Percentiles rank a stretch among this genome's conserved stretches.
Conservation (phyloP, 2,888 invertebrate genomes). For the Abrostola triplasia region DNA sequence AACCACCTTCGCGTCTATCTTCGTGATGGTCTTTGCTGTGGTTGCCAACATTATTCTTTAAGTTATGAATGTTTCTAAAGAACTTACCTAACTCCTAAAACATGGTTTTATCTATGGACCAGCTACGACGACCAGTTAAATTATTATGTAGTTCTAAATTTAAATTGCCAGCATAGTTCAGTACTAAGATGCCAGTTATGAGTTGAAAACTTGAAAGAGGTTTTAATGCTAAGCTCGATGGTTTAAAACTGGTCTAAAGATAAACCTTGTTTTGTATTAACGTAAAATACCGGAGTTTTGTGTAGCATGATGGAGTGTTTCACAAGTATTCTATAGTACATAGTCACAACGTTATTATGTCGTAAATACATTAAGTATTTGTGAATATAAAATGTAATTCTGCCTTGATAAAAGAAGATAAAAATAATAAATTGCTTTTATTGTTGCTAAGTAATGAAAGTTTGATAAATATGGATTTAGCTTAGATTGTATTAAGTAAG, state of each 20-base stretch:
- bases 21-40: conserved; percentile 61
- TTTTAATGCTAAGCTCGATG: background rate
- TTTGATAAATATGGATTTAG: conserved; percentile 34
- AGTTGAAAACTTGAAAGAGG: background rate
- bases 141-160: no score
- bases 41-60: conserved; percentile 66
- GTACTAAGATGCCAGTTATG: background rate
- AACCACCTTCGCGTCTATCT: conserved; percentile 64
- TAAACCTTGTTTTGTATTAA: no score
- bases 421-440: background rate
- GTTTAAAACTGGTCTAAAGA: no score
- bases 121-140: no score
- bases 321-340: no score
- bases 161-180: no score
- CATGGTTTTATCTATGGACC: no score
- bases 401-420: background rate
- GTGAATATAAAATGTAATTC: background rate
- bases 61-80: conserved; percentile 11
- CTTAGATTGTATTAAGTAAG: conserved; percentile 32
- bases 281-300: no score
- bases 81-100: no score
- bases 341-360: no score
- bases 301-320: no score
- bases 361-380: no score
- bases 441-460: background rate